Evolutionary conservation across 2,888 invertebrate genomes (phyloP).

Genomic region (Tinea semifulvella): DNA sequence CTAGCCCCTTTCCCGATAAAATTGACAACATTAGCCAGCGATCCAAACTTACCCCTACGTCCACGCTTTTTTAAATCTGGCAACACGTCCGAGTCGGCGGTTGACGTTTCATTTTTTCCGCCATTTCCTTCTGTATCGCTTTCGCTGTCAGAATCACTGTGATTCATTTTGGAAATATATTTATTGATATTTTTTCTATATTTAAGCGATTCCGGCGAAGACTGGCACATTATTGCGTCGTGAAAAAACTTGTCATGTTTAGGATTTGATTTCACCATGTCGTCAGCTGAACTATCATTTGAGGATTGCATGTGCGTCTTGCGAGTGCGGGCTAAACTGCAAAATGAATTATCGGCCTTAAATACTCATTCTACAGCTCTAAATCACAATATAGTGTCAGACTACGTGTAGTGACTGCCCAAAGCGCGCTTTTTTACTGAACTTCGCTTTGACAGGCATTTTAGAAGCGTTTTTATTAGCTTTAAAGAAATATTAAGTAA

Average conservation of each 20-base stretch:
- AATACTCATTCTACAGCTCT: too few species aligned
- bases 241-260: constrained; percentile 48
- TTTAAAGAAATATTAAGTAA: too few species aligned
- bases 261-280: constrained; percentile 29
- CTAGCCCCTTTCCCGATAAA: constrained; percentile 42
- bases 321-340: too few species aligned
- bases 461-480: too few species aligned
- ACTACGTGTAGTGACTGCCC: too few species aligned
- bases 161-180: constrained; percentile 31
- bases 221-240: constrained; percentile 50
- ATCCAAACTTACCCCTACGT: constrained; percentile 42
- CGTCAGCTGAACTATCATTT: constrained; percentile 46
- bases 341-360: too few species aligned
- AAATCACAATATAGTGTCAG: too few species aligned
- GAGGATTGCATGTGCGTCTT: too few species aligned
- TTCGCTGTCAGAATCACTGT: not conserved
- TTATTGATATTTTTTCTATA: too few species aligned
- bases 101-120: constrained; percentile 44
- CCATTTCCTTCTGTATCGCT: constrained; percentile 31
- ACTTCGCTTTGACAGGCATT: too few species aligned
- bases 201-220: constrained; percentile 23
- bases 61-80: constrained; percentile 40
- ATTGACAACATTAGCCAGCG: constrained; percentile 50
- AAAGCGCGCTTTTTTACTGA: too few species aligned
- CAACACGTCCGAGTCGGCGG: constrained; percentile 39